phyloP scores from a whole-genome alignment of 2,888 invertebrate genomes.

The Dione juno region DNA sequence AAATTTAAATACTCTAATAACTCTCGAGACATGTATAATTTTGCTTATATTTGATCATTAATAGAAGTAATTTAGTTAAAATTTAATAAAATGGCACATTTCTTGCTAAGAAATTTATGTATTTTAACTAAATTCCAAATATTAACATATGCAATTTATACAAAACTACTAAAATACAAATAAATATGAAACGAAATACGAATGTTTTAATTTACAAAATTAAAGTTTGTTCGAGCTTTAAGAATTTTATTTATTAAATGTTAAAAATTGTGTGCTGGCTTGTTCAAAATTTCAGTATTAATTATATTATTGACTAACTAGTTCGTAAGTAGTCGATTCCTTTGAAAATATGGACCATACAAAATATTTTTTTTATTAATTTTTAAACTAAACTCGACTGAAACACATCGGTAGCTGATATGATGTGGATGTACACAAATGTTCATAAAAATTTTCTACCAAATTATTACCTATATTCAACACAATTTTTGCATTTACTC shows the following conservation, averaged over 20 bases:
- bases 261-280: conserved; percentile 34
- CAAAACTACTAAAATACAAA: too few relatives aligned
- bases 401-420: conserved; percentile 30
- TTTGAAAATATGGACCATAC: conserved; percentile 22
- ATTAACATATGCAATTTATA: conserved; percentile 15
- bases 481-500: conserved; percentile 43
- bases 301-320: conserved; percentile 24
- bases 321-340: conserved; percentile 32
- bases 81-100: neutral
- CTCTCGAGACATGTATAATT: neutral
- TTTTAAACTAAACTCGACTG: conserved; percentile 32
- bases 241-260: conserved; percentile 37
- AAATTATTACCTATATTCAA: conserved; percentile 28
- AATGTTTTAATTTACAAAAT: neutral
- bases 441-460: conserved; percentile 36
- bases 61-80: neutral
- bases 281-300: conserved; percentile 37
- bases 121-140: neutral
- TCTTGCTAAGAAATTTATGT: neutral
- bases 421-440: conserved; percentile 28
- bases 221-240: conserved; percentile 42
- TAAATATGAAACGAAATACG: neutral
- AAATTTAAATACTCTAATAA: neutral
- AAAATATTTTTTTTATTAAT: conserved; percentile 9
- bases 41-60: neutral